Base-by-base conservation (phyloP, 2,888 invertebrate species). In the Beris chalybata region DNA sequence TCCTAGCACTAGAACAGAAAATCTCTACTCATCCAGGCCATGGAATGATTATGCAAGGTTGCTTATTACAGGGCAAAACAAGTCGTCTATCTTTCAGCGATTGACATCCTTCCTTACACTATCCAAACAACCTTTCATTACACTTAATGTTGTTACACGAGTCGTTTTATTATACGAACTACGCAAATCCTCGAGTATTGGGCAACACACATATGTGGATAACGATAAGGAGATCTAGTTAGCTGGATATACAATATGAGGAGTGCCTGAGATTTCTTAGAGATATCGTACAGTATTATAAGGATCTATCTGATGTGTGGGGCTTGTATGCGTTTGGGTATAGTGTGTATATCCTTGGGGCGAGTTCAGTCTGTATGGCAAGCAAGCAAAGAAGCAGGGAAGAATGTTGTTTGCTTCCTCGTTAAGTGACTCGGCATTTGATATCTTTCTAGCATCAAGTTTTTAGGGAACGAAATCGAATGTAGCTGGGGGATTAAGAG, bases 341-440 rank as follows among this genome's bases (percentile, higher is more conserved):
- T 38, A 9, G 38, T 9, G 38, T 9, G 9, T 38, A 32, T 32
- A 38, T 38, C 38, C 38, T 38, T 38, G 38, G 38, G 38, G 38
- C 38, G 7, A 38, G 38, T 38, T 5, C 38, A 9, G 38, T 9
- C 9, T 5, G 7, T 38, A 3, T 38, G 38, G 38, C 5, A 7
- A 7, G 38, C 9, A 38, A 38, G 38, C 38, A 38, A 38, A 4
- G 7, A 38, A 38, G 38, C 38, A 9, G 3, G 38, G 7, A 38
- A n/a, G 48, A 15, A 38, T 38, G 38, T 53, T 53, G 29, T 53
- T 53, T 53, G 30, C 30, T 53, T 30, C 53, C 53, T 53, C 53
- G 53, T 53, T 53, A 53, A 53, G 30, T 53, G 53, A 53, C 15
- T 53, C 53, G 29, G 53, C 53, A 53, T 53, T 53, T 53, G 53